Percentiles rank a stretch among this genome's conserved stretches.
Evolutionary conservation across 2,113 vertebrate genomes (phyloP).

Genomic region (Corvus moneduloides): DNA sequence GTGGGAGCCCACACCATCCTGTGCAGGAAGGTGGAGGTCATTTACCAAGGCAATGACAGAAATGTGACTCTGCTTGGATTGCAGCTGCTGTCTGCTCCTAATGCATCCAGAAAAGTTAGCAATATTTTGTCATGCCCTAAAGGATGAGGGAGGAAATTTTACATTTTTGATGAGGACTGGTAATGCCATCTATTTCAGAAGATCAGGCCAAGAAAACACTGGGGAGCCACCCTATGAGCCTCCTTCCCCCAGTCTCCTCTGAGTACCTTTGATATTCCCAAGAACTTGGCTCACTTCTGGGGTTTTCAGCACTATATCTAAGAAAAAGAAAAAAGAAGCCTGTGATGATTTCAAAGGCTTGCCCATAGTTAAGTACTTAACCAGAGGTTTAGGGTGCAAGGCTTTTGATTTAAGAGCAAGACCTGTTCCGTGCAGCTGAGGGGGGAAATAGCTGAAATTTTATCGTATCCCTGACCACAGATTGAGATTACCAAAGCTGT

Average conservation of each 20-base stretch:
- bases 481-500: conserved; percentile 59
- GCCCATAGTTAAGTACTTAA: conserved; percentile 32
- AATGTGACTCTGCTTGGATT: conserved; percentile 36
- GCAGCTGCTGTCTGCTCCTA: neutral
- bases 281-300: conserved; percentile 9
- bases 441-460: conserved; percentile 63
- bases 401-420: conserved; percentile 61
- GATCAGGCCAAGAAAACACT: neutral
- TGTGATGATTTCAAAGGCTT: conserved; percentile 39
- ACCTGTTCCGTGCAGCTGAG: neutral
- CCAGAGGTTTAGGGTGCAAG: conserved; percentile 43
- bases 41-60: neutral
- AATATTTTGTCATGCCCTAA: neutral
- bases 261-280: neutral
- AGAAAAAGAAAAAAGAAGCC: neutral
- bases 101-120: neutral
- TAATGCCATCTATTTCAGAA: conserved; percentile 11
- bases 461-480: conserved; percentile 58
- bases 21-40: neutral
- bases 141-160: conserved; percentile 19
- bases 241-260: neutral
- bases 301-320: conserved; percentile 22
- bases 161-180: neutral
- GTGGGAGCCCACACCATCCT: neutral
- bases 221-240: neutral